phyloP scores from a whole-genome alignment of 2,797 vertebrate species.

The Alfaro cultratus region DNA sequence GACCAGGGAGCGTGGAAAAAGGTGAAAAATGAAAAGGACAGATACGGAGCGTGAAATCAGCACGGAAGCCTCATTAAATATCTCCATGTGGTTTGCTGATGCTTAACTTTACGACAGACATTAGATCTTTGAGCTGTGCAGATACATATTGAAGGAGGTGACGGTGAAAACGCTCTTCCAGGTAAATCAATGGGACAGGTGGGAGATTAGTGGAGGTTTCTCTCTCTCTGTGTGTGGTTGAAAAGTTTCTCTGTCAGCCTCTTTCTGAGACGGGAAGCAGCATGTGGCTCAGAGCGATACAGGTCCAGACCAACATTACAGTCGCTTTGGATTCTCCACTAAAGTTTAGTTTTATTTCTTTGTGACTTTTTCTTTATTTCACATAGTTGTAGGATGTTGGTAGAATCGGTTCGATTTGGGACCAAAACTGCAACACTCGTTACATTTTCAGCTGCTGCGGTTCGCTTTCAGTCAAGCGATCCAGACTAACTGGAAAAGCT shows the following conservation, averaged over 20 bases:
- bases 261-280: conserved; percentile 35
- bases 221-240: not conserved
- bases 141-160: conserved; percentile 30
- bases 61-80: conserved; percentile 64
- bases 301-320: conserved; percentile 21
- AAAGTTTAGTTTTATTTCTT: too few species aligned
- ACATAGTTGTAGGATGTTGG: too few species aligned
- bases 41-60: conserved; percentile 56
- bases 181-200: conserved; percentile 66
- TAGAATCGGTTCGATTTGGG: too few species aligned
- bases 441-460: too few species aligned
- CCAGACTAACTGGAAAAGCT: too few species aligned
- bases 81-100: conserved; percentile 43
- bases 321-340: too few species aligned
- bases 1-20: conserved; percentile 17
- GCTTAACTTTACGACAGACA: conserved; percentile 65
- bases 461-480: too few species aligned
- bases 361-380: too few species aligned
- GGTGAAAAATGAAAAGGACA: conserved; percentile 19
- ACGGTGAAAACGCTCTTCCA: conserved; percentile 32
- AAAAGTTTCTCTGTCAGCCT: conserved; percentile 16
- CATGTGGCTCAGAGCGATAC: conserved; percentile 57
- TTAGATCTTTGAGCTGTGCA: conserved; percentile 46
- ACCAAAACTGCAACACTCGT: too few species aligned
- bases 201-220: conserved; percentile 50